Evolutionary conservation across 2,113 vertebrate genomes (phyloP).

Genomic region (Salvelinus alpinus): DNA sequence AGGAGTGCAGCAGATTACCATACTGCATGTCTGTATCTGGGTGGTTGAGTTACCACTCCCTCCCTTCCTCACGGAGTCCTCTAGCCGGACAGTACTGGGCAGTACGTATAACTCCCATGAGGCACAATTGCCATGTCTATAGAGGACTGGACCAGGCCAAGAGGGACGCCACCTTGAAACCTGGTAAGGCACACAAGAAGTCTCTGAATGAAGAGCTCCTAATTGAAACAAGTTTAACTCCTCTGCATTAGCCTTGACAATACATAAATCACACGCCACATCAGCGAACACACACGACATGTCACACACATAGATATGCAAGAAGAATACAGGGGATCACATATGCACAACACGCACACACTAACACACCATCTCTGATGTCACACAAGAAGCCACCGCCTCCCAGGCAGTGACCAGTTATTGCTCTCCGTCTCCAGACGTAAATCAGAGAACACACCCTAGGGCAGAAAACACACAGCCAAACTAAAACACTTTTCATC

Average conservation of each 20-base stretch:
- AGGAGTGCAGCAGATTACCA: constrained; percentile 68
- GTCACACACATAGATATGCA: constrained; percentile 24
- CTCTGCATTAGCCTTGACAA: no score
- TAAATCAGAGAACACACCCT: constrained; percentile 16
- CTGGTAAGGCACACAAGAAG: background rate
- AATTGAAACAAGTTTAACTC: no score
- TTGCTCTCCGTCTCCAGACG: constrained; percentile 59
- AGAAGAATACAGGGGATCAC: constrained; percentile 22
- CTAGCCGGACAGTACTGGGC: background rate
- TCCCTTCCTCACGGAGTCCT: constrained; percentile 41
- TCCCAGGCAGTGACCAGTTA: constrained; percentile 46
- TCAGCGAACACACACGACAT: no score
- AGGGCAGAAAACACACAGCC: constrained; percentile 19
- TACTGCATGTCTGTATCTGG: constrained; percentile 33
- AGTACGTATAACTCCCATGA: background rate
- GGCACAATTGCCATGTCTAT: background rate
- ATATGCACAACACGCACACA: constrained; percentile 27
- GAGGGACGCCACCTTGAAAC: background rate
- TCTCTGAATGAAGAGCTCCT: no score
- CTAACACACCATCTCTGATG: constrained; percentile 41
- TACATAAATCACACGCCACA: no score
- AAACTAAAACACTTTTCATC: constrained; percentile 62
- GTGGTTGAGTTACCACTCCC: constrained; percentile 39
- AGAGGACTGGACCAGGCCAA: background rate
- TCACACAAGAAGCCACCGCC: constrained; percentile 46